Evolutionary conservation across 2,113 vertebrate genomes (phyloP), one percentile per base, ranked within the genome.

Genomic region (Cryptoleucopteryx plumbea): DNA sequence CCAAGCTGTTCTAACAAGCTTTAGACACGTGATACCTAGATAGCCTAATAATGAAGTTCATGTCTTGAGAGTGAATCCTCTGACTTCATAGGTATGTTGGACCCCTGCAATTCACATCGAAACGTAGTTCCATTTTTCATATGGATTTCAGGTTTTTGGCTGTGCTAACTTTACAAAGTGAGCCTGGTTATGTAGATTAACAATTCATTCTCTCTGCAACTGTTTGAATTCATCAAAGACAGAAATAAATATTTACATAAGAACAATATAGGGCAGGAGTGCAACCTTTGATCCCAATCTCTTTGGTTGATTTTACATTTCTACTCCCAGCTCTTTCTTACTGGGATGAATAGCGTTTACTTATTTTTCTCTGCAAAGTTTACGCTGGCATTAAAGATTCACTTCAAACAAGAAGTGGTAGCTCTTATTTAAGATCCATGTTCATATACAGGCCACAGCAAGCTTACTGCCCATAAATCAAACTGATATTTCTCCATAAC

Each of bases 401-500:
- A 85, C 71, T 93, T 89, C 59, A 83, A 93, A 72, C n/a, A 80
- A 81, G 62, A 94, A 90, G 36, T 36, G 9, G 9, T 80, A 65
- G 29, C 25, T 79, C 65, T 84, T 86, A 83, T 53, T 87, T 90
- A 84, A 94, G 71, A 73, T 77, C 66, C 43, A 21, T 59, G 16
- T 65, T 82, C 38, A 6, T 73, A 82, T n/a, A 83, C 34, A 83
- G 27, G 59, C 36, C 74, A 55, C 27, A 74, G 43, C 45, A 88
- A 86, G 9, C 11, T 86, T 84, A 63, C 31, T 53, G 63, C 36
- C 42, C 55, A 78, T 93, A 87, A 96, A 95, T 92, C 90, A 93
- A 88, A 52, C 16, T 36, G 36, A 19, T 80, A 56, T 62, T 87
- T 68, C 68, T 50, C 89, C 38, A n/a, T 48, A 90, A 87, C 21